Base-by-base conservation (phyloP, 2,113 vertebrate species). In the Forbesichthys agassizii region DNA sequence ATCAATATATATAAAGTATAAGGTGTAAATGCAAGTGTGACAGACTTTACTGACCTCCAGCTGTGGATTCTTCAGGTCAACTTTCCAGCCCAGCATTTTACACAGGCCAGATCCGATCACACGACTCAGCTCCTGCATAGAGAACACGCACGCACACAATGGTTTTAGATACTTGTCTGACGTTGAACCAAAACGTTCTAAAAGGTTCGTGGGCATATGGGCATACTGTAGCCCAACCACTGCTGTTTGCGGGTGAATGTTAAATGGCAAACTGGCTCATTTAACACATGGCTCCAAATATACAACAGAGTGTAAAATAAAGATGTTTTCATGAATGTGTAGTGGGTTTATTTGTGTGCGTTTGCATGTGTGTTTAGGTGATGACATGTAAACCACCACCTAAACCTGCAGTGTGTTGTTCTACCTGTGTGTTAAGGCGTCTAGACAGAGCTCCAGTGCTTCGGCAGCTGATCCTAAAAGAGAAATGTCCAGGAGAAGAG, bases 401-500 rank as follows among this genome's bases (percentile, higher is more conserved):
- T 42, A 42, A 42, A 42, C 36, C 36, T 42, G 36, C 5, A 4
- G 9, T 4, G 49, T 52, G 49, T 52, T 13, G 49, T 52, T 13
- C 11, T 78, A 98, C 97, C 95, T 96, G 95, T 4, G 94, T 46
- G 16, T 78, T 84, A 62, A 95, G 81, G 52, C 67, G 72, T 84
- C 85, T 93, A 54, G 93, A 88, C 65, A 95, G n/a, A 0, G 83
- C 75, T 70, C 96, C 96, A 49, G 92, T 94, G 68, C 95, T 96
- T 61, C 95, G 95, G 85, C 96, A 98, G 53, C 92, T 96, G 55
- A 98, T 93, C 85, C 97, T 92, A 77, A 98, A 99, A 10, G 87
- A 83, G 13, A 86, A 1, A 11, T 58, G 11, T 58, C 56, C 33
- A 18, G 20, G 11, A 52, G 49, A 9, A 12, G 49, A 52, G 6